Conservation (phyloP, 2,888 invertebrate species). For the Cryptus viduatorius region DNA sequence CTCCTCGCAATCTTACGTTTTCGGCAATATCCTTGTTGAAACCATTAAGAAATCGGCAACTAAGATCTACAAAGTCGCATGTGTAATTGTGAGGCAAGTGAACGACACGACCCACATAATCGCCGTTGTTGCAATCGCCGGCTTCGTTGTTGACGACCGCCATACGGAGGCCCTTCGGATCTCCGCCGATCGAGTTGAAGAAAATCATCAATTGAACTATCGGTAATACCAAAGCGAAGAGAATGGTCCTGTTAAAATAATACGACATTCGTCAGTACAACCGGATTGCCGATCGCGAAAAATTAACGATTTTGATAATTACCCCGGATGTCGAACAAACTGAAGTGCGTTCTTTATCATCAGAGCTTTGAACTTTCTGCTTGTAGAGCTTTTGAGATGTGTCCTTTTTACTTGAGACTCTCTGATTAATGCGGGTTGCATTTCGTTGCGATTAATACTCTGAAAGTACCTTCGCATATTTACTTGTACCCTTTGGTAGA, state of each 20-base stretch:
- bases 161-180: constrained; percentile 90
- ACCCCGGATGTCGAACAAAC: constrained; percentile 91
- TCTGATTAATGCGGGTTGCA: constrained; percentile 54
- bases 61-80: constrained; percentile 87
- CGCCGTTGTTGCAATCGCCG: constrained; percentile 84
- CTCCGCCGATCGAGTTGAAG: constrained; percentile 92
- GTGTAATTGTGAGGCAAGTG: constrained; percentile 79
- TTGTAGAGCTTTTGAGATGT: constrained; percentile 6
- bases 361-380: constrained; percentile 87
- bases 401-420: constrained; percentile 32
- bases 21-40: constrained; percentile 87
- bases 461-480: constrained; percentile 58
- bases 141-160: constrained; percentile 93
- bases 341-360: constrained; percentile 90
- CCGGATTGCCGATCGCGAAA: background rate
- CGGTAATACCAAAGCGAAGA: constrained; percentile 94
- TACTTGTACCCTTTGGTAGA: background rate
- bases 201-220: constrained; percentile 92
- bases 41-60: constrained; percentile 88
- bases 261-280: background rate
- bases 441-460: constrained; percentile 72
- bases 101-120: constrained; percentile 83
- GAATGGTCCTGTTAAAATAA: constrained; percentile 88
- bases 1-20: constrained; percentile 81
- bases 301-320: constrained; percentile 76